These are phyloP conservation scores for Oncorhynchus gorbuscha DNA, from an alignment of 2,113 vertebrate genomes.

Conservation along the genomic window DNA sequence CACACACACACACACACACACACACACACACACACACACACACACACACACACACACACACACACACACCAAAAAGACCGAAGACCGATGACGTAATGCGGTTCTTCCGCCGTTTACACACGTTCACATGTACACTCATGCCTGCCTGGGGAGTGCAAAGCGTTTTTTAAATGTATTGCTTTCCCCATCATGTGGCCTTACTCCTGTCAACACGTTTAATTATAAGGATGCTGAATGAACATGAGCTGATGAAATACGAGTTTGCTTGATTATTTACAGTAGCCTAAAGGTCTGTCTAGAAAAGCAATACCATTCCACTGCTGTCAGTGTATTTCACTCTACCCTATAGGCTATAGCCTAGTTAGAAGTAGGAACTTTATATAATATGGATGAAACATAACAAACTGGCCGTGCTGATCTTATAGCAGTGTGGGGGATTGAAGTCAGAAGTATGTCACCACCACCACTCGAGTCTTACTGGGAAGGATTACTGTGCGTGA, in stretches of 20 bases:
- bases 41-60: too few relatives aligned
- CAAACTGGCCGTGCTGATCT: conserved; percentile 47
- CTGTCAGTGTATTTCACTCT: conserved; percentile 23
- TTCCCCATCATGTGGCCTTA: conserved; percentile 6
- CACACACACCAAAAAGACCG: not conserved
- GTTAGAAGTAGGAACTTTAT: conserved; percentile 64
- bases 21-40: too few relatives aligned
- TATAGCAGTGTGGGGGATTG: conserved; percentile 25
- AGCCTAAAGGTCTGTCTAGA: not conserved
- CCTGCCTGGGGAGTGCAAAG: not conserved
- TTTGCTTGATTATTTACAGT: not conserved
- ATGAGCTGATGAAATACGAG: not conserved
- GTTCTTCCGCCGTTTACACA: not conserved
- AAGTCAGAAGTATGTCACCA: conserved; percentile 30
- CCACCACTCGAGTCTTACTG: conserved; percentile 19
- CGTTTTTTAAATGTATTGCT: conserved; percentile 17
- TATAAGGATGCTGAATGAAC: conserved; percentile 21
- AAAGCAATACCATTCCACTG: not conserved
- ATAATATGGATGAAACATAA: conserved; percentile 69
- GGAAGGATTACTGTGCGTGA: not conserved
- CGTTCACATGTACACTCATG: conserved; percentile 1
- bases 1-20: too few relatives aligned
- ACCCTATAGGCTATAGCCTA: not conserved
- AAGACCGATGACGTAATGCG: conserved; percentile 26
- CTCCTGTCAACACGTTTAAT: conserved; percentile 10